Conservation (phyloP, 2,113 vertebrate species). For the Terrapene triunguis region DNA sequence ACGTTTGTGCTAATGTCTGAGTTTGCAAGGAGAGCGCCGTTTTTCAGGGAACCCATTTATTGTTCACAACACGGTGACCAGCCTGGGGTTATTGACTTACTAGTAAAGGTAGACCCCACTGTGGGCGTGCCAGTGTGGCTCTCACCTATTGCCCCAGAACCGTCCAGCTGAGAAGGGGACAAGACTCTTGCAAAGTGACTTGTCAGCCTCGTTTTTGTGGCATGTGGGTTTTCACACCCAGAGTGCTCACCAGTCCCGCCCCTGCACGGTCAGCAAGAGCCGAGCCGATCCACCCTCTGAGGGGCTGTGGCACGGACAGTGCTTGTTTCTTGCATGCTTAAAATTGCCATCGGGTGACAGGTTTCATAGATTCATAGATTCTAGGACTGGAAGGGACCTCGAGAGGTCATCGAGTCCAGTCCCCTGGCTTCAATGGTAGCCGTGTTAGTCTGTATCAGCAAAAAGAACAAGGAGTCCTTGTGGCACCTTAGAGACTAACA, state of each 20-base stretch:
- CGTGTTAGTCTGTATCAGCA: too few relatives aligned
- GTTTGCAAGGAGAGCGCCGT: not conserved
- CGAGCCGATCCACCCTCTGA: not conserved
- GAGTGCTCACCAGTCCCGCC: not conserved
- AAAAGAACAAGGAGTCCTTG: too few relatives aligned
- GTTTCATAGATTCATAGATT: too few relatives aligned
- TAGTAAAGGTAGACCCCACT: not conserved
- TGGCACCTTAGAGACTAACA: too few relatives aligned
- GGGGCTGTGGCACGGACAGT: not conserved
- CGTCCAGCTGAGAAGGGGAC: not conserved
- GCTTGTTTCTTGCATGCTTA: not conserved
- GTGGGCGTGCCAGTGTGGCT: not conserved
- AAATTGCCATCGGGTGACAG: not conserved
- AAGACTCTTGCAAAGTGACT: not conserved
- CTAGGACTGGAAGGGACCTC: too few relatives aligned
- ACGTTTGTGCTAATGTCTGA: not conserved
- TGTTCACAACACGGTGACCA: accelerated
- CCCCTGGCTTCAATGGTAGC: too few relatives aligned
- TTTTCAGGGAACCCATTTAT: not conserved
- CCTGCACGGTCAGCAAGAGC: not conserved
- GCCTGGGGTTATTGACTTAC: accelerated
- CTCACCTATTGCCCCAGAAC: not conserved
- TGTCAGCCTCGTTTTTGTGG: not conserved
- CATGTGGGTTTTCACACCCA: not conserved
- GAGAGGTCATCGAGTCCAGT: too few relatives aligned